Base-by-base conservation (phyloP, 2,797 vertebrate genomes). In the Chelidonichthys spinosus region DNA sequence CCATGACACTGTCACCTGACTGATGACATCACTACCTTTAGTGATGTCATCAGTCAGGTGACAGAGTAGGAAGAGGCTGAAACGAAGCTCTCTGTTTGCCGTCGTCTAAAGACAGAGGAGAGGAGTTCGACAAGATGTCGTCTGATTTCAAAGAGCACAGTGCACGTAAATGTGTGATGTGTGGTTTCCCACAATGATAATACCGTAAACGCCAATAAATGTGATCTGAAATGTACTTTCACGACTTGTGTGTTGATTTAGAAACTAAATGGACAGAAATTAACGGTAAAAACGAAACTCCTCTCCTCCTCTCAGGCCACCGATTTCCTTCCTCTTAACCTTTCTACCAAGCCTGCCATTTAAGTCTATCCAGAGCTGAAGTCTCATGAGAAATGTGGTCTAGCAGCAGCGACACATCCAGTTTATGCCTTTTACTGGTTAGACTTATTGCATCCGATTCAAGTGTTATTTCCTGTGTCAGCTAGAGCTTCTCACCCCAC, bases 21-120 rank as follows among this genome's bases (percentile, higher is more conserved):
- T n/a, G 36, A 69, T 89, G 89, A 90, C 71, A 65, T 90, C 83
- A 90, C n/a, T 4, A 36, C 33, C 44, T 60, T 53, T 36, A 4
- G n/a, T 90, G 83, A 90, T 65, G 71, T 90, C 89, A 89, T 69
- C 36, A n/a, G 69, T 92, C 91, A 91, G 80, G 68, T 90, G 91
- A 88, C 66, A 18, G 68, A 17, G 42, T 35, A 39, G n/a, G 47
- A 59, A 14, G 35, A 53, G 33, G 67, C 49, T 17, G 69, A 25
- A 11, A 2, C n/a, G 49, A 7, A 32, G 55, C 56, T 67, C 44
- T 61, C 32, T 74, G 59, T 77, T 70, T 60, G 49, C 32, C 2
- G 35, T 49, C 39, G n/a, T 72, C 18, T 49, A 10, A 74, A 63
- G 59, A 59, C 8, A 35, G 58, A 61, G 53, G 25, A 17, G 32